Evolutionary conservation across 2,888 invertebrate genomes (phyloP).

Genomic region (Scelioninae gen. 1): DNA sequence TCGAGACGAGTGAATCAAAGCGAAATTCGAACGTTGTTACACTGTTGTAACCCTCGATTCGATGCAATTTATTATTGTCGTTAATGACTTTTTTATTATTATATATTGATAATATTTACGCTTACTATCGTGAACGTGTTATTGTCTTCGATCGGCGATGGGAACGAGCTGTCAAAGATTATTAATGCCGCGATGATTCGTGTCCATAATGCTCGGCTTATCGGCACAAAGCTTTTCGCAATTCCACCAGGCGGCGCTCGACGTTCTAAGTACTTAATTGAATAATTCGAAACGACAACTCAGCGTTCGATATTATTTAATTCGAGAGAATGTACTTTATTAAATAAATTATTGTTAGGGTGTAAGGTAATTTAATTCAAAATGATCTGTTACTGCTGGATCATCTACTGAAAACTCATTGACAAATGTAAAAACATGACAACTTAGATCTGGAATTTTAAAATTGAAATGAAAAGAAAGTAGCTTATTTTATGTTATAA

Average conservation of each 20-base stretch:
- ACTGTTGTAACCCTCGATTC: slow-evolving; percentile 52
- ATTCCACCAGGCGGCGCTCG: slow-evolving; percentile 36
- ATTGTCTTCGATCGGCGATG: slow-evolving; percentile 62
- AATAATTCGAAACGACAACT: slow-evolving; percentile 19
- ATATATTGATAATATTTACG: slow-evolving; percentile 71
- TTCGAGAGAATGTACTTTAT: slow-evolving; percentile 43
- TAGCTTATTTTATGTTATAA: too few species aligned
- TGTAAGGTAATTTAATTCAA: slow-evolving; percentile 63
- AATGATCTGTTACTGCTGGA: too few species aligned
- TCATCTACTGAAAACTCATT: too few species aligned
- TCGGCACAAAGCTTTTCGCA: slow-evolving; percentile 10
- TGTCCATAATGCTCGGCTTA: slow-evolving; percentile 60
- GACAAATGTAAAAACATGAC: too few species aligned
- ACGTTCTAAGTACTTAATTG: slow-evolving; percentile 54
- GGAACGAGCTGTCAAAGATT: slow-evolving; percentile 64
- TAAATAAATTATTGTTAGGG: slow-evolving; percentile 55
- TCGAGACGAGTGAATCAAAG: slow-evolving; percentile 60
- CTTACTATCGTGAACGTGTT: slow-evolving; percentile 69
- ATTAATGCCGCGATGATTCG: slow-evolving; percentile 61
- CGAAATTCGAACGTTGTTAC: slow-evolving; percentile 46
- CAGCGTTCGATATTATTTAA: slow-evolving; percentile 29
- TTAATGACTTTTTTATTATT: slow-evolving; percentile 66
- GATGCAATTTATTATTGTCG: slow-evolving; percentile 65
- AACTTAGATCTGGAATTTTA: too few species aligned
- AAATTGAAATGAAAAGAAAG: too few species aligned